A percentile compares a stretch with the other conserved stretches of the same genome.
Conservation (phyloP, 2,797 vertebrate species). For the Eutrigla gurnardus region DNA sequence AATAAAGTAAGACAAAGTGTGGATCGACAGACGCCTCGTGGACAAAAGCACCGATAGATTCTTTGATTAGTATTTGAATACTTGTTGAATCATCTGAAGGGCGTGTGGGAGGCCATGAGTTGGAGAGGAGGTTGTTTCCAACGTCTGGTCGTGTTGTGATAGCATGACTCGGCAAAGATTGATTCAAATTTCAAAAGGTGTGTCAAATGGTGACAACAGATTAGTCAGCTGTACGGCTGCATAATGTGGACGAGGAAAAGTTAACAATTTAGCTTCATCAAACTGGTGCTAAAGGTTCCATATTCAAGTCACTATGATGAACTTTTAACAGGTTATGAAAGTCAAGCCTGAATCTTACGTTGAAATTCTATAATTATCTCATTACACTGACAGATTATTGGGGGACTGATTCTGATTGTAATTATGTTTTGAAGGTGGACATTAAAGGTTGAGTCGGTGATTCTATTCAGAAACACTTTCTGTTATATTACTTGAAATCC, state of each 20-base stretch:
- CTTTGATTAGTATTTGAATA: neutral
- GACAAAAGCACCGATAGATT: neutral
- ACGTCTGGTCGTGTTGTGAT: constrained; percentile 12
- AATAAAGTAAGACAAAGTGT: constrained; percentile 10
- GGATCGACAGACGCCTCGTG: neutral
- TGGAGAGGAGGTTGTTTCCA: constrained; percentile 20
- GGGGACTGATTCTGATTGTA: neutral
- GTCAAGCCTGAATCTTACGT: constrained; percentile 8
- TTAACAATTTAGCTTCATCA: neutral
- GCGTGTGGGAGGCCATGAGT: constrained; percentile 10
- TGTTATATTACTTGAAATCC: too few relatives aligned
- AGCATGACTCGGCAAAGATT: constrained; percentile 9
- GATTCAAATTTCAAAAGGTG: constrained; percentile 20
- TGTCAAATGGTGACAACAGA: constrained; percentile 31
- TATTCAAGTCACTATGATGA: too few relatives aligned
- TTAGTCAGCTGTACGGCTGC: constrained; percentile 18
- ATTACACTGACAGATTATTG: neutral
- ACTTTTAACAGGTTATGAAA: too few relatives aligned
- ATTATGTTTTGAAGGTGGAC: neutral
- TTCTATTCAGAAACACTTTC: too few relatives aligned
- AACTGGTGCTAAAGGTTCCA: too few relatives aligned
- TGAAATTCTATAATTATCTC: neutral
- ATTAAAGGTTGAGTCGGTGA: neutral
- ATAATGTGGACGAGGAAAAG: constrained; percentile 17
- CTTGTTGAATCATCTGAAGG: constrained; percentile 17